Percentiles rank a stretch among this genome's conserved stretches.
Evolutionary conservation across 2,797 vertebrate species (phyloP).

Genomic region (Arrhamphus sclerolepis): DNA sequence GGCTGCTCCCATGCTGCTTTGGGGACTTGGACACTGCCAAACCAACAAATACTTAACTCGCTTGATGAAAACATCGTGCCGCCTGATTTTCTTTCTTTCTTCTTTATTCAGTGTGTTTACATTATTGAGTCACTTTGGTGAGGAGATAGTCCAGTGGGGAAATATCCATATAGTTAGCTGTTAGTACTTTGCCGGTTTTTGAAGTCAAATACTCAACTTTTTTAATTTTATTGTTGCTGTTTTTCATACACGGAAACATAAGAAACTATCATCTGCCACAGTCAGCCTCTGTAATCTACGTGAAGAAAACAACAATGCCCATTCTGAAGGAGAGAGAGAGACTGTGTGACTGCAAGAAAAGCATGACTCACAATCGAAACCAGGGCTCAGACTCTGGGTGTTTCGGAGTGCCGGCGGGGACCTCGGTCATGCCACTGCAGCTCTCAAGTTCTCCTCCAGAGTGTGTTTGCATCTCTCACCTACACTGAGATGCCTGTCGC

Average conservation of each 20-base stretch:
- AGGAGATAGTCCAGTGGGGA: conserved; percentile 43
- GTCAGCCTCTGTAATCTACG: conserved; percentile 70
- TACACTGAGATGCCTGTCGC: conserved; percentile 71
- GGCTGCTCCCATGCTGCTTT: conserved; percentile 79
- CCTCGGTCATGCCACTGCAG: conserved; percentile 63
- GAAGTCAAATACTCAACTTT: conserved; percentile 36
- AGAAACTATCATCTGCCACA: conserved; percentile 64
- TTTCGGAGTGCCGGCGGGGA: conserved; percentile 73
- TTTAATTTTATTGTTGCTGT: conserved; percentile 38
- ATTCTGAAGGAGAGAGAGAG: conserved; percentile 68
- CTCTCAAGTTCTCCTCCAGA: conserved; percentile 80
- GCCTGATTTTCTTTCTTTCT: conserved; percentile 59
- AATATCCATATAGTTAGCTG: conserved; percentile 58
- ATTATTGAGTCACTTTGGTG: conserved; percentile 46
- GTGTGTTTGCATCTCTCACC: conserved; percentile 73
- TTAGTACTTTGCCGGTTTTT: conserved; percentile 57
- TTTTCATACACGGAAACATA: conserved; percentile 49
- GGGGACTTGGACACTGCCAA: conserved; percentile 84
- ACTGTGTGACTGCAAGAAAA: conserved; percentile 52
- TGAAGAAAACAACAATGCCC: conserved; percentile 75
- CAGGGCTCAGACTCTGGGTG: conserved; percentile 52
- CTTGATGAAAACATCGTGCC: conserved; percentile 41
- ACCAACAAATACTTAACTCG: conserved; percentile 60
- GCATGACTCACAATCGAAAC: conserved; percentile 76
- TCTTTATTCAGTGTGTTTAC: conserved; percentile 69